Conservation (phyloP, 2,888 invertebrate species). For the Periphyllus acericola region DNA sequence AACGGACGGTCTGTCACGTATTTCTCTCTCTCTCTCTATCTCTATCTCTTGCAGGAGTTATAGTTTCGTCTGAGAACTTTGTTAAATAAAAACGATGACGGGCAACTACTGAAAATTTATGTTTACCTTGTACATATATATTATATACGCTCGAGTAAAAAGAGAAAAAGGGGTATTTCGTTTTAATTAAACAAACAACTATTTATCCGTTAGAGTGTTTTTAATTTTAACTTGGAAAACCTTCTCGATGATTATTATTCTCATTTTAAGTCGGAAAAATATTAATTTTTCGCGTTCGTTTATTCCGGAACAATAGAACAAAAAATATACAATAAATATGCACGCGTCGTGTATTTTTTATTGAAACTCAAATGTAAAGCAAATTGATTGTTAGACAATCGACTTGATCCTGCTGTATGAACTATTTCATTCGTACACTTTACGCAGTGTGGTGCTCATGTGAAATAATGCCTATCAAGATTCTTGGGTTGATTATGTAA, state of each 20-base stretch:
- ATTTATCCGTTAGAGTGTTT: conserved; percentile 14
- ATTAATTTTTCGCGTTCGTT: background rate
- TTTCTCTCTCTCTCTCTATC: background rate
- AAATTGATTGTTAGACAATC: too few species aligned
- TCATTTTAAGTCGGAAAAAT: background rate
- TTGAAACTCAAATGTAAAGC: too few species aligned
- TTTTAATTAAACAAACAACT: conserved; percentile 26
- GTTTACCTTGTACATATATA: background rate
- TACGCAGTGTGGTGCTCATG: too few species aligned
- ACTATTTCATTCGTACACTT: too few species aligned
- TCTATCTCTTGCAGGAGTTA: background rate
- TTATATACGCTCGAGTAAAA: background rate
- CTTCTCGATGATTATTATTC: background rate
- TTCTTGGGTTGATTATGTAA: too few species aligned
- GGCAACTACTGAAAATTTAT: background rate
- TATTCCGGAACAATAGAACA: background rate
- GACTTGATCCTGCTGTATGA: too few species aligned
- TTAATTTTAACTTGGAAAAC: conserved; percentile 1
- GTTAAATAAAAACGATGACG: conserved; percentile 15
- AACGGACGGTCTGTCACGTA: background rate
- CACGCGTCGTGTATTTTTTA: too few species aligned
- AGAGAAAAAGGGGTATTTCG: background rate
- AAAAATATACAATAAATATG: too few species aligned
- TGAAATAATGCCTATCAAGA: too few species aligned
- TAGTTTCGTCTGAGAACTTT: background rate